Percentiles rank a stretch among this genome's conserved stretches.
Evolutionary conservation across 2,797 vertebrate genomes (phyloP).

Genomic region (Telmatherina bonti): DNA sequence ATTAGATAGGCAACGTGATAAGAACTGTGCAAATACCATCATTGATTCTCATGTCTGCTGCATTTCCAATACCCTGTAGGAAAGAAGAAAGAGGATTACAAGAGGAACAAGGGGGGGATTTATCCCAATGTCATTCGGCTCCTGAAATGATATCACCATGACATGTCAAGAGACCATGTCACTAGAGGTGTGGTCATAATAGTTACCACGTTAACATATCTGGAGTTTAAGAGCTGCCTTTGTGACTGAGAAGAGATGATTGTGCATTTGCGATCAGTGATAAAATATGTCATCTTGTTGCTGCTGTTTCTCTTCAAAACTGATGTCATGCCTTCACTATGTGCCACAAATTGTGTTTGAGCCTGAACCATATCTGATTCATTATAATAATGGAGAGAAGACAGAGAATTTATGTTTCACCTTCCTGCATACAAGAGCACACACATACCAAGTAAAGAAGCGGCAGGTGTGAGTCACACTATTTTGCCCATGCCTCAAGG

Average conservation of each 20-base stretch:
- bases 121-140: constrained; percentile 53
- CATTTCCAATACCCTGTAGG: constrained; percentile 47
- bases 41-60: constrained; percentile 62
- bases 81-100: constrained; percentile 66
- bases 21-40: constrained; percentile 70
- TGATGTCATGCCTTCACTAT: neutral
- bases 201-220: constrained; percentile 11
- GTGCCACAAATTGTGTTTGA: neutral
- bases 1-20: constrained; percentile 63
- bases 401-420: neutral
- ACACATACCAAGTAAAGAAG: constrained; percentile 15
- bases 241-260: neutral
- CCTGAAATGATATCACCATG: constrained; percentile 57
- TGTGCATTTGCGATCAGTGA: neutral
- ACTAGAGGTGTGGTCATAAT: constrained; percentile 12
- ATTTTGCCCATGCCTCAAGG: constrained; percentile 65
- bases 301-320: neutral
- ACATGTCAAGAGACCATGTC: constrained; percentile 34
- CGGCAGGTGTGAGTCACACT: constrained; percentile 54
- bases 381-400: neutral
- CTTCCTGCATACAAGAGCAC: constrained; percentile 5
- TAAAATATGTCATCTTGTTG: neutral
- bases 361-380: neutral
- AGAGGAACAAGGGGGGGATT: constrained; percentile 62
- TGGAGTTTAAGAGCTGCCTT: constrained; percentile 6